These are phyloP conservation scores for Drosophila neotestacea DNA, from an alignment of 2,888 invertebrate species.

Conservation along the genomic window DNA sequence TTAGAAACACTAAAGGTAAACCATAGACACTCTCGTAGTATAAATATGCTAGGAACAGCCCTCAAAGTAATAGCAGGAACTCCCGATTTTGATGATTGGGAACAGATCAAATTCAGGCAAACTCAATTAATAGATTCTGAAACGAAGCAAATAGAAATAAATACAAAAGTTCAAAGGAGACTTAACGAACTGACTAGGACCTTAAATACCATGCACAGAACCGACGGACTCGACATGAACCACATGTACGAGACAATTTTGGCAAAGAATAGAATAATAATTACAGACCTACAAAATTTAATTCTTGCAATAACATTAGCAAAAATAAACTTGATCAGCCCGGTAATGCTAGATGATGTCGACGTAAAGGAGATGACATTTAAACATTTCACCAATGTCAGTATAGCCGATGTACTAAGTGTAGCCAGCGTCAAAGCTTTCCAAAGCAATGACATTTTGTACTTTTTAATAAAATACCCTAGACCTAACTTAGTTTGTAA, in stretches of 20 bases:
- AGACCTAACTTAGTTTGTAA: neutral
- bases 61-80: slow-evolving; percentile 15
- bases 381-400: slow-evolving; percentile 9
- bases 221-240: neutral
- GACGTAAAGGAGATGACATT: no score
- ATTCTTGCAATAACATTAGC: slow-evolving; percentile 7
- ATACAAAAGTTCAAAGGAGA: neutral
- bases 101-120: slow-evolving; percentile 15
- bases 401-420: slow-evolving; percentile 1
- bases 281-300: slow-evolving; percentile 15
- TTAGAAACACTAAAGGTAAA: slow-evolving; percentile 11
- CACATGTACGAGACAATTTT: slow-evolving; percentile 3
- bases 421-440: slow-evolving; percentile 17
- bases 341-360: slow-evolving; percentile 1
- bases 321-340: slow-evolving; percentile 17
- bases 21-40: slow-evolving; percentile 9
- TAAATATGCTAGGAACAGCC: slow-evolving; percentile 13
- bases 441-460: neutral
- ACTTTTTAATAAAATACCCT: neutral
- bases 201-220: neutral
- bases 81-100: slow-evolving; percentile 16
- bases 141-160: slow-evolving; percentile 18
- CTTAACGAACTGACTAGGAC: no score
- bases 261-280: slow-evolving; percentile 5
- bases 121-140: slow-evolving; percentile 14